These are phyloP conservation scores for Tonatia bakeri DNA, from an alignment of 2,113 vertebrate genomes.

Conservation along the genomic window DNA sequence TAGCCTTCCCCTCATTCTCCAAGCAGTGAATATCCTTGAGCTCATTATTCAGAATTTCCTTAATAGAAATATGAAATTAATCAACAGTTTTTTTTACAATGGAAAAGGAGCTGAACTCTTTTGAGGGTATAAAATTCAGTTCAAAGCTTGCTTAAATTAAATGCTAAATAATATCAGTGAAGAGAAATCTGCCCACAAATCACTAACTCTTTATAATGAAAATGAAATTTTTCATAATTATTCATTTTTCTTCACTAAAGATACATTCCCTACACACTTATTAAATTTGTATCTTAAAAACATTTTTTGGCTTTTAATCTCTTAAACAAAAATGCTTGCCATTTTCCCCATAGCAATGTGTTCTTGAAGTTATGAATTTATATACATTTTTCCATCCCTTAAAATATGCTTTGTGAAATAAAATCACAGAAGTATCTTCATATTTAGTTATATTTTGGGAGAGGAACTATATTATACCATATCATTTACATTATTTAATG, in stretches of 20 bases:
- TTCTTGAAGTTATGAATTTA: conserved; percentile 49
- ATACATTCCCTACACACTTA: not conserved
- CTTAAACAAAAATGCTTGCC: conserved; percentile 32
- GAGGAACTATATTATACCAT: not conserved
- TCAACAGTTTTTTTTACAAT: not conserved
- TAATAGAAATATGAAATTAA: not conserved
- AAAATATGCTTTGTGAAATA: conserved; percentile 47
- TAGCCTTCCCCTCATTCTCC: not conserved
- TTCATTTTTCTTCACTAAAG: not conserved
- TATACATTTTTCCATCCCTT: conserved; percentile 11
- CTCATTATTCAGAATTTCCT: not conserved
- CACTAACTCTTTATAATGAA: conserved; percentile 23
- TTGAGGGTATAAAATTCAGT: not conserved
- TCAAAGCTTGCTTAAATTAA: conserved; percentile 44
- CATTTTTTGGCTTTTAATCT: conserved; percentile 38
- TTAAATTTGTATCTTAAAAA: conserved; percentile 45
- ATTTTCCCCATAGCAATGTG: not conserved
- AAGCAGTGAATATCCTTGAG: not conserved
- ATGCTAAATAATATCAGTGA: conserved; percentile 30
- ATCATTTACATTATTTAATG: conserved; percentile 46
- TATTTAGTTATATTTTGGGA: conserved; percentile 7
- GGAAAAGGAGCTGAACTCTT: not conserved
- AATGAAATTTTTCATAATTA: conserved; percentile 35
- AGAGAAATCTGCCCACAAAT: not conserved
- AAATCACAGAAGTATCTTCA: not conserved